Base-by-base conservation (phyloP, 2,888 invertebrate genomes). In the Rotaria macrura region DNA sequence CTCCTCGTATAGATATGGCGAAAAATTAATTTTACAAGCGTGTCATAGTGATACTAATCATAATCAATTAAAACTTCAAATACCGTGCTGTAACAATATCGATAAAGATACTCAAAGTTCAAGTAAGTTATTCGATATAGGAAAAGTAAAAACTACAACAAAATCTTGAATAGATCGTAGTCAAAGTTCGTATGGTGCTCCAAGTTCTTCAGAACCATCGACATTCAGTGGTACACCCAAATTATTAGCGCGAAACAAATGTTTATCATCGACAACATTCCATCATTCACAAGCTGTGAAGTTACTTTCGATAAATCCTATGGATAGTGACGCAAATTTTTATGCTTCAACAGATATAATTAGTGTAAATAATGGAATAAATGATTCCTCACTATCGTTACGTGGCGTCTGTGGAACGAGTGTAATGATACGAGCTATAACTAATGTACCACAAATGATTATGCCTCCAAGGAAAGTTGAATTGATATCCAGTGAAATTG, bases 61-160 rank as follows among this genome's bases (percentile, higher is more conserved):
- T 65, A 79, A 79, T 79, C 79, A 40, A 79, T 79, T 79, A 43
- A 79, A 79, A 79, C 43, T 79, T 43, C 79, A 79, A 79, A 79
- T 79, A 34, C 79, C 79, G 43, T 79, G 79, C 43, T 79, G 79
- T 43, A 79, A 79, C n/a, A 79, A 40, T 40, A 25, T 79, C 5
- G 79, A 79, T 79, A 79, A 79, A 79, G 79, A 79, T 79, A 79
- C 79, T 79, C 79, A 79, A 43, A 79, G 79, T 79, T 79, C 79
- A 10, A 43, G 65, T 65, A 65, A 65, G 17, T 17, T 29, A 34
- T 65, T 34, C 5, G 12, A 25, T 34, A 17, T 9, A 34, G 29
- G 29, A 17, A 65, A 29, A 17, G 2, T 0, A 34, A 34, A 29
- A 65, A 12, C 2, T 34, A 57, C 5, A 12, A 17, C 3, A 23